These are phyloP conservation scores for Drosophila aff. DNA, from an alignment of 1,140 invertebrate species.

Conservation along the genomic window DNA sequence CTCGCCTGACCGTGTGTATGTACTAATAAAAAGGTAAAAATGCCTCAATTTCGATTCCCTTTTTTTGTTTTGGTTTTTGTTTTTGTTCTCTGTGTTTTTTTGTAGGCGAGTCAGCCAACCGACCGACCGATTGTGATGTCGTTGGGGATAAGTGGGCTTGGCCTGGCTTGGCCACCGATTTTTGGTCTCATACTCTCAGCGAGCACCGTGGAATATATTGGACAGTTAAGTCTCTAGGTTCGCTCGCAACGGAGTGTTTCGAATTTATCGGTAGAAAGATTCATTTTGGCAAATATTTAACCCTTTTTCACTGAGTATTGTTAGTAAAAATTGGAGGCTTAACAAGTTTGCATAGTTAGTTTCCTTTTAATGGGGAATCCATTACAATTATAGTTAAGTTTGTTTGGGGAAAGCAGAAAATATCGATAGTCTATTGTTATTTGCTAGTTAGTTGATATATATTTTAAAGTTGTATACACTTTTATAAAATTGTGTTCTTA, in stretches of 20 bases:
- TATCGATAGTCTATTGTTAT: no score
- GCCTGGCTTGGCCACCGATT: constrained; percentile 26
- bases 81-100: constrained; percentile 8
- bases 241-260: neutral
- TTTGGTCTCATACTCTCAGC: constrained; percentile 8
- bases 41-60: constrained; percentile 53
- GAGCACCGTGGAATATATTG: neutral
- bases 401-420: no score
- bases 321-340: neutral
- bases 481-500: no score
- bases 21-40: constrained; percentile 63
- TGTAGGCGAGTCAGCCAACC: constrained; percentile 45
- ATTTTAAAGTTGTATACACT: no score
- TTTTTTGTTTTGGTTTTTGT: constrained; percentile 6
- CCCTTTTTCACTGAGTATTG: neutral
- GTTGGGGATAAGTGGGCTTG: constrained; percentile 34
- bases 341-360: no score
- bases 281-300: neutral
- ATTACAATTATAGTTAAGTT: no score
- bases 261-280: neutral
- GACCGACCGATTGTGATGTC: constrained; percentile 41
- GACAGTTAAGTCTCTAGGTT: neutral
- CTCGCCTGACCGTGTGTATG: constrained; percentile 36
- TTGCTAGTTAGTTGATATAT: no score
- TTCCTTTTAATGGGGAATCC: no score